Base-by-base conservation (phyloP, 2,797 vertebrate species). In the Cryptoblepharus egeriae region DNA sequence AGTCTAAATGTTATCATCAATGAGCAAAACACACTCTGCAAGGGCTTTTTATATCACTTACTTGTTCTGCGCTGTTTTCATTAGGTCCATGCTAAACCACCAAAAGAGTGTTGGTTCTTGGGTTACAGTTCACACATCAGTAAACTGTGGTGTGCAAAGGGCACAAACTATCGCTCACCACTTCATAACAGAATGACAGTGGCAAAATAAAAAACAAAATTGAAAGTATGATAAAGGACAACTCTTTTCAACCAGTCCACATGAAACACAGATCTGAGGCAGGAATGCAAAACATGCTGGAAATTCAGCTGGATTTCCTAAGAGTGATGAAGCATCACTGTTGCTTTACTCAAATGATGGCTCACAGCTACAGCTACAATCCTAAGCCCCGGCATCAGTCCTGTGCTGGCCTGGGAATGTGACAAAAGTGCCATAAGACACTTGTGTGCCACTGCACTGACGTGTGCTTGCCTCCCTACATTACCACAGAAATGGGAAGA, bases 41-140 rank as follows among this genome's bases (percentile, higher is more conserved):
- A 70, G 42, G 42, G 73, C 57, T 79, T 69, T 75, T 75, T 60
- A 74, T 60, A 52, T 32, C 5, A 13, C 75, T 82, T 75, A 74
- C 63, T 45, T 69, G 73, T 67, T 75, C 81, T 69, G 61, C 6
- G 77, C 75, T 18, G n/a, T 64, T 75, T 83, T 75, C 63, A 73
- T 78, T 42, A 82, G 45, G 83, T 3, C 32, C 8, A 58, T 1
- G 1, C 2, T 30, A 85, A 63, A 4, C 75, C 75, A 85, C 70
- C 83, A 45, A 26, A 5, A 78, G 71, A 87, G 86, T 58, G 1
- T 20, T 3, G 22, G 12, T 45, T 55, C 32, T 52, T 37, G 8
- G 20, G 1, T 1, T 16, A 6, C 58, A 70, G 32, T 26, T 60
- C 3, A 42, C 1, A 28, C 1, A 4, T 77, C 13, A 65, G 45